Base-by-base conservation (phyloP, 2,888 invertebrate genomes). In the Eumerus sabulonum region DNA sequence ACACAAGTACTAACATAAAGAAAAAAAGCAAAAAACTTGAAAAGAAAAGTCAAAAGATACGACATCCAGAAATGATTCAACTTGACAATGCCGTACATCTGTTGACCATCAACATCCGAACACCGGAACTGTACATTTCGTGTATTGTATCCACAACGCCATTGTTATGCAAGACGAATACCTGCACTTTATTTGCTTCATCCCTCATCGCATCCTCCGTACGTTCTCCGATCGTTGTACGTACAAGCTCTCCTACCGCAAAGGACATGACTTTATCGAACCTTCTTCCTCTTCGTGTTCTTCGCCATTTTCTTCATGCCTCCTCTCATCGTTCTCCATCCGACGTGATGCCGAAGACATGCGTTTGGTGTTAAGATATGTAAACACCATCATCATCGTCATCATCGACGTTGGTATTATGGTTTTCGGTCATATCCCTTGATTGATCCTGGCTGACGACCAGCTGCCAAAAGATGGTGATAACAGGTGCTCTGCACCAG, bases 121-220 rank as follows among this genome's bases (percentile, higher is more conserved):
- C 64, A 77, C 67, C 73, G 77, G 77, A 72, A 77, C 77, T 73
- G 42, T 59, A 63, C 67, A 57, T 70, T 64, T 13, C 64, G 17
- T 60, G 36, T 36, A 42, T 42, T 63, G 27, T 27, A 36, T 35
- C 18, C 17, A 27, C 16, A 59, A 3, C 36, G 36, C 14, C 60
- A 70, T 73, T 77, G 57, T 68, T 77, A 77, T 77, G 77, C 73
- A 77, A 77, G 67, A 53, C 47, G 27, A 68, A 68, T 67, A 51
- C 47, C 63, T 38, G 44, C 45, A 67, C 56, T 47, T 59, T 48
- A 27, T 59, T 50, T 63, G 51, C 63, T 57, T 68, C 51, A 57
- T 56, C 63, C 72, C 62, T 57, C 42, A 11, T 40, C n/a, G 40
- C 27, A 27, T 27, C 27, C 27, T 27, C 27, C 3, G 7, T 40